These are phyloP conservation scores for Lanistes nyassanus DNA, from an alignment of 1,140 invertebrate genomes.

Conservation along the genomic window DNA sequence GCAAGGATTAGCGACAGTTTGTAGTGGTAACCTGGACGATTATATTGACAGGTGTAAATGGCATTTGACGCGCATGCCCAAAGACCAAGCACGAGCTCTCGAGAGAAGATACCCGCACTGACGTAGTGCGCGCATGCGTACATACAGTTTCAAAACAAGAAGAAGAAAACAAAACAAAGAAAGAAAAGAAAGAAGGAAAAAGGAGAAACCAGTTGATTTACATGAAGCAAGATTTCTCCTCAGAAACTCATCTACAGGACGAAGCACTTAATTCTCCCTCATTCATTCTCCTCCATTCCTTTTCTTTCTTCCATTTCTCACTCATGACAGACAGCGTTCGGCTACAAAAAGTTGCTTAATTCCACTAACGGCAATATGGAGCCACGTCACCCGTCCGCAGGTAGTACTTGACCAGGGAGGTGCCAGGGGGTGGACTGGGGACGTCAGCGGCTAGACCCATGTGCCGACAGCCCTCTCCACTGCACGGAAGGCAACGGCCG, in stretches of 20 bases:
- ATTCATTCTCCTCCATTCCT: neutral
- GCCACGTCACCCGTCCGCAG: conserved; percentile 34
- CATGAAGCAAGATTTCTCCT: too few relatives aligned
- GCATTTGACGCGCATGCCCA: neutral
- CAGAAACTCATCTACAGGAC: too few relatives aligned
- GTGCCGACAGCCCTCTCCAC: conserved; percentile 31
- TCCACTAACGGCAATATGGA: conserved; percentile 51
- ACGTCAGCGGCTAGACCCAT: conserved; percentile 54
- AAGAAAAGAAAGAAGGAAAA: too few relatives aligned
- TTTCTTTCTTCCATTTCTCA: neutral
- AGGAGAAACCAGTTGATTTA: neutral
- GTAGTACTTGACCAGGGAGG: conserved; percentile 39
- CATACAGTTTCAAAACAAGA: too few relatives aligned
- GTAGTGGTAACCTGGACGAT: conserved; percentile 48
- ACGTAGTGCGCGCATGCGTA: neutral
- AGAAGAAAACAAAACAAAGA: too few relatives aligned
- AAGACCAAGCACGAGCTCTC: neutral
- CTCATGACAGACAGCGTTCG: neutral
- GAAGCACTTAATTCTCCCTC: neutral
- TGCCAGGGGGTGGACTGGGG: conserved; percentile 27
- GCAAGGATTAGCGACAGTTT: conserved; percentile 41
- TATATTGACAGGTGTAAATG: too few relatives aligned
- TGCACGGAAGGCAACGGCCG: conserved; percentile 41
- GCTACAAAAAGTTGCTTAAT: neutral
- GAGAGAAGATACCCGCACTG: neutral